Evolutionary conservation across 2,113 vertebrate species (phyloP).

Genomic region (Gobius niger): DNA sequence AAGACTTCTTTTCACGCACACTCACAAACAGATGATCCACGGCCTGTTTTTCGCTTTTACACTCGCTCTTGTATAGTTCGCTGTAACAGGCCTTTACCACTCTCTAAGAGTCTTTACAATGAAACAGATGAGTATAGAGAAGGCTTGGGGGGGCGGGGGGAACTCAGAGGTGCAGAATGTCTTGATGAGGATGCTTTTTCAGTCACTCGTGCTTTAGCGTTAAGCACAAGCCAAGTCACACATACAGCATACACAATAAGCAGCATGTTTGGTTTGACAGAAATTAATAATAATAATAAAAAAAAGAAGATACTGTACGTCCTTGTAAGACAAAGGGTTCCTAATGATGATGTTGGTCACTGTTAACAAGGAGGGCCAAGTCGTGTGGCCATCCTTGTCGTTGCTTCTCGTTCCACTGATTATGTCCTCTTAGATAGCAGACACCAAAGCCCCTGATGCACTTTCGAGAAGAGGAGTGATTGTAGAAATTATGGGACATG

Average conservation of each 20-base stretch:
- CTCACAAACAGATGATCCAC: slow-evolving; percentile 53
- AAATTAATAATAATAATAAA: slow-evolving; percentile 26
- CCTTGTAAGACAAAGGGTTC: slow-evolving; percentile 53
- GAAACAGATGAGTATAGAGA: slow-evolving; percentile 48
- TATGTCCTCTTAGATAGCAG: slow-evolving; percentile 19
- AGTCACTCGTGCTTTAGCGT: slow-evolving; percentile 26
- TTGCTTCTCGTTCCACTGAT: slow-evolving; percentile 31
- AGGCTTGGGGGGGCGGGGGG: slow-evolving; percentile 20
- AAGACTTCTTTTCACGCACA: slow-evolving; percentile 45
- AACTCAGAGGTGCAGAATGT: slow-evolving; percentile 25
- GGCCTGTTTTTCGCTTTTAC: slow-evolving; percentile 52
- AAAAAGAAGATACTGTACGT: slow-evolving; percentile 26
- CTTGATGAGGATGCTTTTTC: slow-evolving; percentile 44
- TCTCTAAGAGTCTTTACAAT: slow-evolving; percentile 45
- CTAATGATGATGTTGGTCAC: slow-evolving; percentile 65
- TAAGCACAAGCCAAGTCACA: slow-evolving; percentile 56
- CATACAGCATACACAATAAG: slow-evolving; percentile 75
- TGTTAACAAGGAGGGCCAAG: slow-evolving; percentile 64
- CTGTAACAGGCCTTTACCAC: slow-evolving; percentile 43
- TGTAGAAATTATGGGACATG: slow-evolving; percentile 44
- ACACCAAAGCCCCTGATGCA: slow-evolving; percentile 43
- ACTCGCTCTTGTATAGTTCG: slow-evolving; percentile 46
- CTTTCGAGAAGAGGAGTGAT: slow-evolving; percentile 36
- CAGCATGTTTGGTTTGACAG: slow-evolving; percentile 79
- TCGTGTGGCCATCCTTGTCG: slow-evolving; percentile 47